Evolutionary conservation across 2,888 invertebrate genomes (phyloP), one percentile per base, ranked within the genome.

Genomic region (Ceriagrion tenellum): DNA sequence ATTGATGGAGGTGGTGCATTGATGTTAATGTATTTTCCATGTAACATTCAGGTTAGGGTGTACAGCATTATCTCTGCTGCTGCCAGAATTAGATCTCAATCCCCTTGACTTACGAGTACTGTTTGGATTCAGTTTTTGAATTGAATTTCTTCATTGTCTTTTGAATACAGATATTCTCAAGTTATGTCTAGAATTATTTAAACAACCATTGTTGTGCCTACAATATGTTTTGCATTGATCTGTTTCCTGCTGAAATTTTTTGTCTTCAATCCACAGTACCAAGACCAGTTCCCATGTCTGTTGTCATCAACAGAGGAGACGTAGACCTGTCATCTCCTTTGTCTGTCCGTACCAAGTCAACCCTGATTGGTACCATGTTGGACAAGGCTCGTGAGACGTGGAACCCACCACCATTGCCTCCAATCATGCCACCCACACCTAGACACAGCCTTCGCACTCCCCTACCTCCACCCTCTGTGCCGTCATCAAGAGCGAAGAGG

Each of bases 281-380:
- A 0, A 97, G 97, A 69, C 97, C 98, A 0, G 97, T 97, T 95
- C 98, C 98, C 0, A 97, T 98, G 97, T 98, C 98, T 0, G 97
- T 98, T 23, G 97, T 97, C 95, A 97, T 98, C 0, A 97, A 97
- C 96, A 2, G 97, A 97, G 90, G 55, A 35, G 47, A 90, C 10
- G 16, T 56, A 30, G 59, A 90, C 18, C 30, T 13, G 35, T 81
- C 81, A 13, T 10, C 90, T 30, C 20, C 63, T 26, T 96, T 97
- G 97, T 96, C 97, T 97, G 23, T 97, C 97, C 96, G 96, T 96
- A 97, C 97, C 95, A 97, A 97, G 96, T 97, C 97, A 0, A 96
- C 96, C 69, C 96, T 97, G 89, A 97, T 97, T 95, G 96, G 97
- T 95, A 97, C 97, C 2, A 97, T 97, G 18, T 96, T 97, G 96